Conservation (phyloP, 2,888 invertebrate species). For the Chrysolina haemoptera region DNA sequence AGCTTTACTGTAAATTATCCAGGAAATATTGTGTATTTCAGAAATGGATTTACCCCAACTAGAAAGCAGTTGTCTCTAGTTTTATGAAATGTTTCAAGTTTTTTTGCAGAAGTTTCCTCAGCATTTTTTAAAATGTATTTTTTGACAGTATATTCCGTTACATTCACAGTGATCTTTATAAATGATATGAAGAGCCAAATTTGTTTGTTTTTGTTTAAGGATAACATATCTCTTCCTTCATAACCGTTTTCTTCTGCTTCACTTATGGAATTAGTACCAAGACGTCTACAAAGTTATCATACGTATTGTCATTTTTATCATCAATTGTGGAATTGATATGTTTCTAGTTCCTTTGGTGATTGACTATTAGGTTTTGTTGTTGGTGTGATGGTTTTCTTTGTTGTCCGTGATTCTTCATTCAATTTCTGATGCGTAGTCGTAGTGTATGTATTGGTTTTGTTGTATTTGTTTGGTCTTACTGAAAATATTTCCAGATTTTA, state of each 20-base stretch:
- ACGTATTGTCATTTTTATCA: conserved; percentile 7
- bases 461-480: conserved; percentile 12
- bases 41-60: conserved; percentile 18
- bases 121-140: conserved; percentile 7
- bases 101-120: conserved; percentile 6
- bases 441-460: conserved; percentile 11
- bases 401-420: neutral
- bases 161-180: conserved; percentile 6
- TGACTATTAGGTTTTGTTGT: conserved; percentile 16
- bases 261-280: conserved; percentile 11
- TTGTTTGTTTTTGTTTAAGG: conserved; percentile 10
- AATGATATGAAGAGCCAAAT: conserved; percentile 10
- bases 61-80: conserved; percentile 23
- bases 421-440: neutral
- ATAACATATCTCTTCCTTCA: conserved; percentile 3
- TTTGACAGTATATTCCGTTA: conserved; percentile 20
- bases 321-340: conserved; percentile 2
- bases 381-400: conserved; percentile 16
- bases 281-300: conserved; percentile 11
- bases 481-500: neutral
- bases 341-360: neutral
- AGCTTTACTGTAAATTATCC: neutral
- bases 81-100: conserved; percentile 11
- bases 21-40: conserved; percentile 13
- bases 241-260: conserved; percentile 7